Evolutionary conservation across 2,888 invertebrate species (phyloP), one percentile per base, ranked within the genome.

Genomic region (Ctena decussata): DNA sequence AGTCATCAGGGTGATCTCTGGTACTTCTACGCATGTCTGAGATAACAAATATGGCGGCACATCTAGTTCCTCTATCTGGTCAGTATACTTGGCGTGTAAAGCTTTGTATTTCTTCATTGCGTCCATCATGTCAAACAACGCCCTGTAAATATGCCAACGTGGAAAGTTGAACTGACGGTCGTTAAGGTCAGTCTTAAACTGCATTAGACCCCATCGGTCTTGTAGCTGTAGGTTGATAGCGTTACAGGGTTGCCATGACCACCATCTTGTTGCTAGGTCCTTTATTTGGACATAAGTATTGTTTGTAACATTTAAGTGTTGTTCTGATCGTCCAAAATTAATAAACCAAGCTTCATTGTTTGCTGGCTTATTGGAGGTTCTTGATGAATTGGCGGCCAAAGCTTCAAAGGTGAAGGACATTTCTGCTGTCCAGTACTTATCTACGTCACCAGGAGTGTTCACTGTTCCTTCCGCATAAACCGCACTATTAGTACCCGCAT

Each of bases 201-300:
- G 93, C 1, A 93, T 82, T 57, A 93, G 79, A 6, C 93, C 93
- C 93, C 93, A 93, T 8, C 87, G 57, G 41, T 87, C 87, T 53
- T 87, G 87, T 8, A 87, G 73, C 39, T 85, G 87, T 0, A 85
- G 41, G 71, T 87, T 87, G 8, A 87, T 80, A 18, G 85, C 70
- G 27, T 76, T 81, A 49, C 85, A 85, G 21, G 82, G 83, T 81
- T 85, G 83, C 87, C 87, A 87, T 83, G 87, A 80, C 87, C 87
- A 87, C 87, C 85, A 87, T 53, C 80, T 76, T 0, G 35, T 32
- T 1, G 65, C 8, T 2, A 65, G 3, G 35, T 18, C 24, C 3
- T 8, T 27, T 2, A 6, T 44, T 21, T 70, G 76, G 15, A 77
- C 24, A 65, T 87, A 87, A 27, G 24, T 75, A n/a, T 79, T 79